Evolutionary conservation across 2,888 invertebrate species (phyloP), one percentile per base, ranked within the genome.

Genomic region (Aquatica leii): DNA sequence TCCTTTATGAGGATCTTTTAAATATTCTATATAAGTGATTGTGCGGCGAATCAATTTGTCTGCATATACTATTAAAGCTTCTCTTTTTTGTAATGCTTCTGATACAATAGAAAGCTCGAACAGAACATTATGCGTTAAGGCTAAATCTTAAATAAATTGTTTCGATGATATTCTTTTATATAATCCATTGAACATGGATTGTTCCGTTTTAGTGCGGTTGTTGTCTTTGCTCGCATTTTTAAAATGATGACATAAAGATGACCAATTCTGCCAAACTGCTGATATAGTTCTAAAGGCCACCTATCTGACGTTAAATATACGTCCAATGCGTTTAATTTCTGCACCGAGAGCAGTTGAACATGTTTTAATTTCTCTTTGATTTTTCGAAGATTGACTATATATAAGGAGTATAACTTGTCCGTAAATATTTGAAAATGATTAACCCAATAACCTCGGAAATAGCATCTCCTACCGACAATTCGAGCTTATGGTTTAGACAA

Each of bases 341-440:
- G 24, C 51, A 51, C 18, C 51, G 24, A 51, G 51, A 5, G 24
- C 51, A 51, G 51, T 31, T 51, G 51, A 21, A 51, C 51, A 31
- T 52, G 35, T 31, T 35, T 52, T 17, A 52, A 52, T 20, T 52
- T 52, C 52, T 52, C 35, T 14, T 35, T 52, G 52, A 52, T 52
- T 52, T 52, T 52, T 52, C 15, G 34, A 14, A 34, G 52, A 52
- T 35, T 52, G 52, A 21, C 52, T 52, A 31, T 52, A n/a, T n/a
- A 52, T 49, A 49, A 12, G 34, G 52, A 52, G 34, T 52, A 52
- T 31, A 52, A 18, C 20, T 21, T 21, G 21, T 49, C 49, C 21
- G 21, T 21, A 21, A 49, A 49, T 49, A 21, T 21, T 21, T 49
- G 49, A 49, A 49, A 21, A 49, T 49, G 49, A 21, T 24, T 49